A percentile compares a stretch with the other conserved stretches of the same genome.
Evolutionary conservation across 2,113 vertebrate genomes (phyloP).

Genomic region (Sula dactylatra): DNA sequence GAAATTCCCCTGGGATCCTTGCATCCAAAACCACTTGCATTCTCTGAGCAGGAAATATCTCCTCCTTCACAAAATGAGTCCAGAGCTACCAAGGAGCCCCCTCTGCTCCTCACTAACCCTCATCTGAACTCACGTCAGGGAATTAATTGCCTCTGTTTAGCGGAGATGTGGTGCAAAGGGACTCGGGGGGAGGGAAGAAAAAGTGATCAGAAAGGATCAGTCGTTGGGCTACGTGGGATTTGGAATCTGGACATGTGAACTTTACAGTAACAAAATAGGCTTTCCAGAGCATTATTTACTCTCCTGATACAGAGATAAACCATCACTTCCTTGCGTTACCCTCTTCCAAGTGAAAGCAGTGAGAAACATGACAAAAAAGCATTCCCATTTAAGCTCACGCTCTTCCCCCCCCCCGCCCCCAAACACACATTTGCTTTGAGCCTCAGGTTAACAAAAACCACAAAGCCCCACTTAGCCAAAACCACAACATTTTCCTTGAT

Average conservation of each 20-base stretch:
- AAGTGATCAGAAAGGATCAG: neutral
- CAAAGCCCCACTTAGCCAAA: conserved; percentile 57
- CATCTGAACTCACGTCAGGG: neutral
- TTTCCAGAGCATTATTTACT: conserved; percentile 35
- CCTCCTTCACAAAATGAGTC: neutral
- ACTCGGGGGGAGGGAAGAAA: neutral
- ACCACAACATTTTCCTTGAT: conserved; percentile 59
- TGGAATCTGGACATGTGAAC: neutral
- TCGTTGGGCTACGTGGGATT: neutral
- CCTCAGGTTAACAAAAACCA: conserved; percentile 59
- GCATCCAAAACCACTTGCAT: rapidly evolving
- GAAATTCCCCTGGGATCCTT: neutral
- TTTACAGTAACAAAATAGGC: neutral
- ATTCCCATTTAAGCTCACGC: conserved; percentile 40
- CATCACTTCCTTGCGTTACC: neutral
- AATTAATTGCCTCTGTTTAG: neutral
- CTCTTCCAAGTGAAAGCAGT: conserved; percentile 27
- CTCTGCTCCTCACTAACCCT: neutral
- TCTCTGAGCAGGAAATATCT: neutral
- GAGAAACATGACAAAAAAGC: conserved; percentile 26
- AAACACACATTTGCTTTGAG: conserved; percentile 40
- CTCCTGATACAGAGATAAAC: conserved; percentile 5
- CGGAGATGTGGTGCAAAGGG: neutral
- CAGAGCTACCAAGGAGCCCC: neutral
- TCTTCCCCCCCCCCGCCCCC: neutral